These are phyloP conservation scores for Paedocypris micromegethes DNA, from an alignment of 2,797 vertebrate species.

Conservation along the genomic window DNA sequence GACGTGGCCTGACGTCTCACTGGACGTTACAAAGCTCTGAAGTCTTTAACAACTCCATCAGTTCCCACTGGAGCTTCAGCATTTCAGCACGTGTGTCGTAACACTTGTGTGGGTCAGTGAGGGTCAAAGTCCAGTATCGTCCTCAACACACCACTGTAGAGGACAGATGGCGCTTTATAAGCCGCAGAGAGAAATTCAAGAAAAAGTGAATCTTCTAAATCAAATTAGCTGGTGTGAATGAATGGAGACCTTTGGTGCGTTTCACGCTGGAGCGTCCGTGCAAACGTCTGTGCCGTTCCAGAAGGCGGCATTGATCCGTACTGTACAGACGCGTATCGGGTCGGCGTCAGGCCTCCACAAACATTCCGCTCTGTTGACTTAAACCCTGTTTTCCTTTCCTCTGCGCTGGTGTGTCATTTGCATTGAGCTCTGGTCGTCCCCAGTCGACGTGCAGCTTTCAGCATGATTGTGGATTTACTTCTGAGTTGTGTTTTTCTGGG, in stretches of 20 bases:
- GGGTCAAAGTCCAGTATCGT: slow-evolving; percentile 30
- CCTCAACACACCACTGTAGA: not conserved
- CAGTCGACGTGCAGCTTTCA: slow-evolving; percentile 19
- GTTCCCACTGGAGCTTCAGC: not conserved
- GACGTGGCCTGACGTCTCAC: no score
- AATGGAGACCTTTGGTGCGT: not conserved
- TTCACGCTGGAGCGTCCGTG: no score
- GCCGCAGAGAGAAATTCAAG: not conserved
- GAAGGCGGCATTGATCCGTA: not conserved
- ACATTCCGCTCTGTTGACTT: slow-evolving; percentile 34
- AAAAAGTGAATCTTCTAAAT: not conserved
- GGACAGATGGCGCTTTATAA: not conserved
- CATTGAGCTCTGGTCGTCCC: slow-evolving; percentile 18
- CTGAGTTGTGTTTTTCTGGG: slow-evolving; percentile 37
- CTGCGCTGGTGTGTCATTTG: slow-evolving; percentile 7
- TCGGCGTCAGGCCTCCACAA: slow-evolving; percentile 24
- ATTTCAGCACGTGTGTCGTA: slow-evolving; percentile 3
- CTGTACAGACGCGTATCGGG: slow-evolving; percentile 16
- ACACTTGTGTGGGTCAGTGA: slow-evolving; percentile 1
- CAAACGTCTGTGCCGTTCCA: not conserved
- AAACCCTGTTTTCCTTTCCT: slow-evolving; percentile 20
- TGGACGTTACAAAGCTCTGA: not conserved
- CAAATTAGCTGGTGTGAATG: no score
- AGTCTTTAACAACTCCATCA: not conserved
- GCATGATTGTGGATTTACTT: slow-evolving; percentile 39